Evolutionary conservation across 1,140 invertebrate genomes (phyloP).

Genomic region (Oppia nitens): DNA sequence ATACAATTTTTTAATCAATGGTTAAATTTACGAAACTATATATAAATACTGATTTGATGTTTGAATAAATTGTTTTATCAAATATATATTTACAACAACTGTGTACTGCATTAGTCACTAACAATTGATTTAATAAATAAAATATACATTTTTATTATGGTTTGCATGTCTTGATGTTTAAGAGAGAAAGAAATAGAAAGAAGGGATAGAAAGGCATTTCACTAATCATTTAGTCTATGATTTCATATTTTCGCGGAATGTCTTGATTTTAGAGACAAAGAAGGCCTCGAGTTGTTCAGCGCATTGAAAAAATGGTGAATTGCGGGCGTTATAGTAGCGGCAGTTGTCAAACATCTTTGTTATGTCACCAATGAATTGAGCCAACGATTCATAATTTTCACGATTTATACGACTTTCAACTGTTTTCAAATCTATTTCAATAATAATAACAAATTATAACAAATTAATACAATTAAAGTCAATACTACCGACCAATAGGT

Average conservation of each 20-base stretch:
- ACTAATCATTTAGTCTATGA: no score
- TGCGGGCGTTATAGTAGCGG: slow-evolving; percentile 85
- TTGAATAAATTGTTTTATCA: no score
- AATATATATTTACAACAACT: no score
- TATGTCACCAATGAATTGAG: slow-evolving; percentile 91
- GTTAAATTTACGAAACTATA: no score
- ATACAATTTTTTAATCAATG: no score
- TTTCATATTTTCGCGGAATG: slow-evolving; percentile 26
- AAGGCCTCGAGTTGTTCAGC: slow-evolving; percentile 86
- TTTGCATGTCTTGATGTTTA: no score
- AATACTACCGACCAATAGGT: slow-evolving; percentile 68
- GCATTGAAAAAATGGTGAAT: slow-evolving; percentile 85
- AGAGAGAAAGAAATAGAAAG: no score
- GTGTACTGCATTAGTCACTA: no score
- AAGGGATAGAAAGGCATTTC: no score
- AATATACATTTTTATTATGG: no score
- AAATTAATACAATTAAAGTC: background rate
- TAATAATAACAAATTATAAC: slow-evolving; percentile 19
- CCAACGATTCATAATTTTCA: slow-evolving; percentile 63
- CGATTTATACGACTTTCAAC: slow-evolving; percentile 73
- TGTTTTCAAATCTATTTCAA: slow-evolving; percentile 68
- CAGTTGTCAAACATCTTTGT: slow-evolving; percentile 97
- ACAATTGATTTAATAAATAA: no score
- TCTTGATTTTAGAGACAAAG: slow-evolving; percentile 52
- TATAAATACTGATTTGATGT: no score